These are phyloP conservation scores for Torymus texanus DNA, from an alignment of 2,888 invertebrate genomes.

Conservation along the genomic window DNA sequence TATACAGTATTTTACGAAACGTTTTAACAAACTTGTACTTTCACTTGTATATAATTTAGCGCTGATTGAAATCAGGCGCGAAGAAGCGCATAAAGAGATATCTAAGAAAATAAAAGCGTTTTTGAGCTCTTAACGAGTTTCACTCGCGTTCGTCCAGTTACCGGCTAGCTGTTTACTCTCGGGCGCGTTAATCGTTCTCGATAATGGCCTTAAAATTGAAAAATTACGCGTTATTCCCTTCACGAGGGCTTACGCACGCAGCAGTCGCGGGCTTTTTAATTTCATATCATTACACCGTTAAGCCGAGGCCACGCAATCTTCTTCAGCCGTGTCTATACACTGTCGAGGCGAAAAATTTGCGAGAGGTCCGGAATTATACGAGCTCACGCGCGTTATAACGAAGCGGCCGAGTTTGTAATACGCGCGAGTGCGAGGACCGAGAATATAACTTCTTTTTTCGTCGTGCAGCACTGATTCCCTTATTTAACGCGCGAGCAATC, in stretches of 20 bases:
- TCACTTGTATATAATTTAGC: too few species aligned
- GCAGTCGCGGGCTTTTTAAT: slow-evolving; percentile 21
- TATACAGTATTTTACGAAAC: too few species aligned
- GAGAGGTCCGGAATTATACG: neutral
- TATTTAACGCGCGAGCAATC: slow-evolving; percentile 25
- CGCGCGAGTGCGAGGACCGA: neutral
- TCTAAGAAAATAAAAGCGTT: neutral
- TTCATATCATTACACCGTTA: slow-evolving; percentile 18
- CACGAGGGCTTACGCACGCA: neutral
- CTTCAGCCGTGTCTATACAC: neutral
- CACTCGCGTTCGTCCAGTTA: neutral
- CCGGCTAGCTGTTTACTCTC: slow-evolving; percentile 12
- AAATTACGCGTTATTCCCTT: slow-evolving; percentile 29
- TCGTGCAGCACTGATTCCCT: slow-evolving; percentile 3
- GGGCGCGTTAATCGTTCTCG: slow-evolving; percentile 18
- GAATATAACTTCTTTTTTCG: neutral
- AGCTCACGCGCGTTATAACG: neutral
- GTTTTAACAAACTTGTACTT: too few species aligned
- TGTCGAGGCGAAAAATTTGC: too few species aligned
- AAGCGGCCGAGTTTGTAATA: neutral
- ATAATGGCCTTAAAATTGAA: slow-evolving; percentile 33
- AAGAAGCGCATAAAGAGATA: neutral
- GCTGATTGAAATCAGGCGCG: too few species aligned
- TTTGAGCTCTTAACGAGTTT: neutral
- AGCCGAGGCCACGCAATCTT: slow-evolving; percentile 4